Conservation (phyloP, 2,113 vertebrate genomes). For the Zosterops borbonicus region DNA sequence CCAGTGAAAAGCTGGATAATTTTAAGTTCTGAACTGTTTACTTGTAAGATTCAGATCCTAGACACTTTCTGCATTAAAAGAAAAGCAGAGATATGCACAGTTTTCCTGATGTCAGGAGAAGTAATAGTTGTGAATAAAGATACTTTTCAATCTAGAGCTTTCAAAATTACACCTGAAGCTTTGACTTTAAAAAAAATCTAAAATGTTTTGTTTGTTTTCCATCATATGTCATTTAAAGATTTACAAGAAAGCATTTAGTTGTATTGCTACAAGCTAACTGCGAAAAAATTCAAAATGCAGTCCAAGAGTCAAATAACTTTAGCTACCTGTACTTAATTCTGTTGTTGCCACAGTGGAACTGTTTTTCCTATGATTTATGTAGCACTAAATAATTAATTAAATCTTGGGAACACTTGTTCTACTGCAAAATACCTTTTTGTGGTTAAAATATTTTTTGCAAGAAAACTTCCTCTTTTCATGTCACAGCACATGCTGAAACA, state of each 20-base stretch:
- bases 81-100: not conserved
- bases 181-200: not conserved
- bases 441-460: slow-evolving; percentile 23
- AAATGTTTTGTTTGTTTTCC: not conserved
- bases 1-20: not conserved
- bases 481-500: slow-evolving; percentile 24
- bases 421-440: slow-evolving; percentile 13
- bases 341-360: not conserved
- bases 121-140: not conserved
- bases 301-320: slow-evolving; percentile 14
- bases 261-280: not conserved
- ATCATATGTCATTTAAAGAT: not conserved
- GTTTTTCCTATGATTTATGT: slow-evolving; percentile 12
- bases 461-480: slow-evolving; percentile 6
- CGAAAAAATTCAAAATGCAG: not conserved
- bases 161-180: not conserved
- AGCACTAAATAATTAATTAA: slow-evolving; percentile 25
- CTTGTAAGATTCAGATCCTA: not conserved
- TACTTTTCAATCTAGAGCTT: not conserved
- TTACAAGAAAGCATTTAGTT: not conserved
- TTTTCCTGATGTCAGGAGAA: not conserved
- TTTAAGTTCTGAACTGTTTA: not conserved
- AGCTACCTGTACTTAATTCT: slow-evolving; percentile 39
- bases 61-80: not conserved
- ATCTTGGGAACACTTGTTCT: slow-evolving; percentile 42